Conservation (phyloP, 2,113 vertebrate species). For the Alouatta palliata region DNA sequence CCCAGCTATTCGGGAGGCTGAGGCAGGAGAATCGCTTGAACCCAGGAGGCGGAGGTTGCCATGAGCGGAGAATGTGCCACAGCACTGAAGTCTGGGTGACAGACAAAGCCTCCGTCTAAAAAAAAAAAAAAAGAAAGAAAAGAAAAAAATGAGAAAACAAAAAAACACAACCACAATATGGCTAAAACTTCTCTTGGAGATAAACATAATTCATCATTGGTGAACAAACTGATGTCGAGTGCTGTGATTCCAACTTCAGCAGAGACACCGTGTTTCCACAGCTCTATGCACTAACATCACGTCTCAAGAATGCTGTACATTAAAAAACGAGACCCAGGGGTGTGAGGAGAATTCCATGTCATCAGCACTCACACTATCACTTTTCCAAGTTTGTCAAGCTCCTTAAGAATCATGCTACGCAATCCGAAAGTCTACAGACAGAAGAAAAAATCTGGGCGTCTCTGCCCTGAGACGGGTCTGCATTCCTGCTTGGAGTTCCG, state of each 20-base stretch:
- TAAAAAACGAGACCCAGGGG: fast-evolving
- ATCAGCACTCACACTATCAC: not conserved
- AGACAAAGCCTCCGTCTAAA: too few relatives aligned
- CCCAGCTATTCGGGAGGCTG: too few relatives aligned
- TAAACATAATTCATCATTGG: not conserved
- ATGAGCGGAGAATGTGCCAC: too few relatives aligned
- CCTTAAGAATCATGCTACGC: too few relatives aligned
- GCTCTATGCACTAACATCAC: not conserved
- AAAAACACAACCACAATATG: not conserved
- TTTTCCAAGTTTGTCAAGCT: not conserved
- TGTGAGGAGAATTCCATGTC: fast-evolving
- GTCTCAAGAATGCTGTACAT: not conserved
- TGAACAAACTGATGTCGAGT: fast-evolving
- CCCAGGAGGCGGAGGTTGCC: too few relatives aligned
- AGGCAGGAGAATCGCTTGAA: too few relatives aligned
- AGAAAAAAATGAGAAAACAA: too few relatives aligned
- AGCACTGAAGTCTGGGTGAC: too few relatives aligned
- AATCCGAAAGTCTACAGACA: not conserved
- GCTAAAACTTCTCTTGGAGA: not conserved
- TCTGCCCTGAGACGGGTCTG: not conserved
- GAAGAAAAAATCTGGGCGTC: not conserved
- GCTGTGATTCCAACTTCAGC: not conserved
- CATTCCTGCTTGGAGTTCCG: not conserved
- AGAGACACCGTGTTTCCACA: not conserved
- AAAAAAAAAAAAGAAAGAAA: too few relatives aligned